Percentiles rank a stretch among this genome's conserved stretches.
phyloP scores from a whole-genome alignment of 2,113 vertebrate genomes.

The Halcyon senegalensis region DNA sequence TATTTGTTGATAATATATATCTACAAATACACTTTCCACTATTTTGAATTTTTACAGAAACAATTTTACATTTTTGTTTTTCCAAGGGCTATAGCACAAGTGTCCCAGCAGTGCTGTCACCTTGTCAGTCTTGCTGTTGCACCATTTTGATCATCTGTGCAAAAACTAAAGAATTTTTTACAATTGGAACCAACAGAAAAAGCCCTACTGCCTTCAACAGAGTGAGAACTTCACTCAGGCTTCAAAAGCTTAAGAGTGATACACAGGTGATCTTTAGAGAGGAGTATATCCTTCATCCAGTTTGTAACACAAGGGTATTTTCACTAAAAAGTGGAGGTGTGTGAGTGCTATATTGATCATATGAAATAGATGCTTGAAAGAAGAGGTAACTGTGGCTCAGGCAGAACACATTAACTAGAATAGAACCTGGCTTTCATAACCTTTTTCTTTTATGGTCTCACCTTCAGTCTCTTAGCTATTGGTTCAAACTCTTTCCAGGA shows the following conservation, averaged over 20 bases:
- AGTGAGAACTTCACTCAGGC: background rate
- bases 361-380: background rate
- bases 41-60: background rate
- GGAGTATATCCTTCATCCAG: background rate
- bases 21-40: background rate
- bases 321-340: background rate
- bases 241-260: background rate
- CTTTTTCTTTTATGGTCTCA: background rate
- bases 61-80: background rate
- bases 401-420: background rate
- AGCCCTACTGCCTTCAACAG: background rate
- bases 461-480: background rate
- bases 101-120: background rate
- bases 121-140: background rate
- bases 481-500: background rate
- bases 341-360: background rate
- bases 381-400: background rate
- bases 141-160: background rate
- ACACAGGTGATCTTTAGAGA: fast-evolving
- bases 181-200: background rate
- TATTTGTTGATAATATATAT: background rate
- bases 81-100: background rate
- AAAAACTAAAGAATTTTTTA: background rate
- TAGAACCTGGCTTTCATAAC: background rate
- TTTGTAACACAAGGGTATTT: background rate